These are phyloP conservation scores for Danio kyathit DNA, from an alignment of 2,797 vertebrate species.

Conservation along the genomic window DNA sequence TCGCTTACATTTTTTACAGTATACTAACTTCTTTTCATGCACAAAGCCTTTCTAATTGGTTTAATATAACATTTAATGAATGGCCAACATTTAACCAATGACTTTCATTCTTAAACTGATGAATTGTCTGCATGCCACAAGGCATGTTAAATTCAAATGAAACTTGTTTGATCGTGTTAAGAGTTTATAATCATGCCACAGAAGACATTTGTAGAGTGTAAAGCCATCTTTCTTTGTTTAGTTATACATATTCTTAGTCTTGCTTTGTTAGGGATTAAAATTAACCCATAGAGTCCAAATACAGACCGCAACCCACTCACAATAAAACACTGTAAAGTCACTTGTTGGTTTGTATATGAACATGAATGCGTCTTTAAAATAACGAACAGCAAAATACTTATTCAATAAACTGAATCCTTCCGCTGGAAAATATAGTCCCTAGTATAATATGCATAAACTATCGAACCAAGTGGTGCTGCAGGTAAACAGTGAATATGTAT, in stretches of 20 bases:
- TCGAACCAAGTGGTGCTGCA: neutral
- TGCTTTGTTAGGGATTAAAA: neutral
- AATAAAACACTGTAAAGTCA: neutral
- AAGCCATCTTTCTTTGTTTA: neutral
- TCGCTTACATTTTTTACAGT: no score
- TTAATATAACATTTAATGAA: no score
- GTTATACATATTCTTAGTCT: neutral
- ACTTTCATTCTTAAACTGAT: no score
- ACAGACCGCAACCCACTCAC: neutral
- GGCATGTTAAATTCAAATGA: no score
- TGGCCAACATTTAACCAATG: no score
- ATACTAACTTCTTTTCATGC: no score
- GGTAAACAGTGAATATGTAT: neutral
- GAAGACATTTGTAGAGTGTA: neutral
- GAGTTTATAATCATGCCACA: neutral
- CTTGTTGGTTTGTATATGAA: neutral
- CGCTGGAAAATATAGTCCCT: conserved; percentile 1
- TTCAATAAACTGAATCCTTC: neutral
- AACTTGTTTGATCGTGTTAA: neutral
- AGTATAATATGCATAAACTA: neutral
- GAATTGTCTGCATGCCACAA: no score
- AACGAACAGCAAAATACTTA: neutral
- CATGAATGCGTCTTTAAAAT: neutral
- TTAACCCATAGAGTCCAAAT: neutral
- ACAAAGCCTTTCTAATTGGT: no score